Conservation (phyloP, 2,888 invertebrate species). For the Sminthurides aquaticus region DNA sequence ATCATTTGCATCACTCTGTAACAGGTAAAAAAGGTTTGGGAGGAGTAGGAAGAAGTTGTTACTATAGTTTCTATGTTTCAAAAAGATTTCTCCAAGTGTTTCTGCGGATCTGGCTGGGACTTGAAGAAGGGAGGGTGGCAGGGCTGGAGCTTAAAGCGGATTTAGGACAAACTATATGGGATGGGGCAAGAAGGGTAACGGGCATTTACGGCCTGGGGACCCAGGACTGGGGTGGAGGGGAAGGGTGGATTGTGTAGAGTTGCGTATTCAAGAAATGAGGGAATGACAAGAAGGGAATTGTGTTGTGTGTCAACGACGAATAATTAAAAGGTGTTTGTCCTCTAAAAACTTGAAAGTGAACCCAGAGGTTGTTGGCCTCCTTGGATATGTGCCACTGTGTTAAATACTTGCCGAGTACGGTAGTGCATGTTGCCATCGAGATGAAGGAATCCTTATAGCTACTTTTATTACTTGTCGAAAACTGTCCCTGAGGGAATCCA, state of each 20-base stretch:
- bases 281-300: neutral
- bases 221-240: neutral
- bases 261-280: neutral
- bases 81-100: too few relatives aligned
- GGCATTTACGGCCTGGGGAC: neutral
- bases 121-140: too few relatives aligned
- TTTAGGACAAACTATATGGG: too few relatives aligned
- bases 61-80: too few relatives aligned
- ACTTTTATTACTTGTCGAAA: neutral
- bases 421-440: neutral
- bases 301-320: conserved; percentile 7
- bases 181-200: too few relatives aligned
- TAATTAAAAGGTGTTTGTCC: conserved; percentile 28
- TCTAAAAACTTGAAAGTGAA: conserved; percentile 28
- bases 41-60: too few relatives aligned
- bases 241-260: too few relatives aligned
- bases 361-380: conserved; percentile 30
- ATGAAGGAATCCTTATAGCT: neutral
- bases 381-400: conserved; percentile 34
- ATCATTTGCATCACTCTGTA: too few relatives aligned
- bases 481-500: neutral
- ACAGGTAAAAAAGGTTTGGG: too few relatives aligned
- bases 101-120: too few relatives aligned
- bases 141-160: too few relatives aligned
- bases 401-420: conserved; percentile 6